These are phyloP conservation scores for Onychostruthus taczanowskii DNA, from an alignment of 2,113 vertebrate genomes.

Conservation along the genomic window DNA sequence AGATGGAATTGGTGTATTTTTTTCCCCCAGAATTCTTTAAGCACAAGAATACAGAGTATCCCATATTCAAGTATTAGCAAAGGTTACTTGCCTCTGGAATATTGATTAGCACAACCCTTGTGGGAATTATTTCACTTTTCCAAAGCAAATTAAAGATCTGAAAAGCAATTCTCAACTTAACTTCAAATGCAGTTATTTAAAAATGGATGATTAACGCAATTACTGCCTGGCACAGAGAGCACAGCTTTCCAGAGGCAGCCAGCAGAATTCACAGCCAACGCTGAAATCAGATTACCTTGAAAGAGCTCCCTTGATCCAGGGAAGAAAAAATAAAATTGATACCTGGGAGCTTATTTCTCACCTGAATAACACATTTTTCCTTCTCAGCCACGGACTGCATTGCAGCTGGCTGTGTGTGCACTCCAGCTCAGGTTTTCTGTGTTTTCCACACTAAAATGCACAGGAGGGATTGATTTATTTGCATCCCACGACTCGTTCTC, in stretches of 20 bases:
- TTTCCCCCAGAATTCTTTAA: neutral
- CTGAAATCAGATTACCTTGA: conserved; percentile 59
- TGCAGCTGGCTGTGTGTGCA: neutral
- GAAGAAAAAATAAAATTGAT: conserved; percentile 35
- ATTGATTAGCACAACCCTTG: conserved; percentile 9
- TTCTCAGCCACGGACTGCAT: neutral
- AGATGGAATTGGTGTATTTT: neutral
- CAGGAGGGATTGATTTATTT: neutral
- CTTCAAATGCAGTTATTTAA: conserved; percentile 68
- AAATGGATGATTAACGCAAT: conserved; percentile 67
- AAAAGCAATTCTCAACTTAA: conserved; percentile 68
- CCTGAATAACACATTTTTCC: neutral
- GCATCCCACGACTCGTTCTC: neutral
- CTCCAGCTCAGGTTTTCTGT: neutral
- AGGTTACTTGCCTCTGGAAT: conserved; percentile 18
- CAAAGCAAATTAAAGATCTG: conserved; percentile 68
- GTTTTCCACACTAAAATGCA: neutral
- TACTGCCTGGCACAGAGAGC: conserved; percentile 41
- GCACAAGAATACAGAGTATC: neutral
- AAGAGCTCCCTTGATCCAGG: conserved; percentile 43
- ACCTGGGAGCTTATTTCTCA: conserved; percentile 45
- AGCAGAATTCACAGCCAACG: conserved; percentile 1
- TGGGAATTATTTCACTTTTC: conserved; percentile 62
- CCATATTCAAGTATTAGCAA: conserved; percentile 12
- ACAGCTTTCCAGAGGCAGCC: conserved; percentile 46